phyloP scores from a whole-genome alignment of 1,140 invertebrate species.

The Drosophila ananassae region DNA sequence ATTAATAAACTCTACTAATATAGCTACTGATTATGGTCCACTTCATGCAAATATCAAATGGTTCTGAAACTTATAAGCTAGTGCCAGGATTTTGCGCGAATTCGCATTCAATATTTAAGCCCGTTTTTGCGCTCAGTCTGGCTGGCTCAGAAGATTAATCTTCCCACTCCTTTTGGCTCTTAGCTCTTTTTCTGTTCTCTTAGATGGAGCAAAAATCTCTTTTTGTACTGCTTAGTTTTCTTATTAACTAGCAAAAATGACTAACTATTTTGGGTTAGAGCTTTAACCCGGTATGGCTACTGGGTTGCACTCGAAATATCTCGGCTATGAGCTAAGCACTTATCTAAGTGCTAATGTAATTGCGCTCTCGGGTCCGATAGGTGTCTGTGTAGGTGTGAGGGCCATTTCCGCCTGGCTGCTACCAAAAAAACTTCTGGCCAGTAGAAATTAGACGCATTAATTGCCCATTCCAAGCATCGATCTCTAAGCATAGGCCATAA shows the following conservation, averaged over 20 bases:
- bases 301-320: constrained; percentile 43
- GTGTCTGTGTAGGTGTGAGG: constrained; percentile 29
- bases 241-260: constrained; percentile 37
- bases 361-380: not conserved
- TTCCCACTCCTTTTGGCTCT: constrained; percentile 8
- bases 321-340: constrained; percentile 12
- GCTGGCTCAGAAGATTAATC: not conserved
- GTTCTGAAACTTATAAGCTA: constrained; percentile 16
- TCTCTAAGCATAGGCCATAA: constrained; percentile 2
- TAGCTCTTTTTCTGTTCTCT: constrained; percentile 44
- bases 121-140: not conserved
- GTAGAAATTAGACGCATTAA: constrained; percentile 6
- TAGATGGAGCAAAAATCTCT: constrained; percentile 29
- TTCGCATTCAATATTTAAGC: constrained; percentile 6
- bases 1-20: constrained; percentile 12
- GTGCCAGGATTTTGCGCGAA: constrained; percentile 41
- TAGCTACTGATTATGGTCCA: constrained; percentile 36
- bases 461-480: constrained; percentile 21
- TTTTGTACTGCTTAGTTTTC: constrained; percentile 11
- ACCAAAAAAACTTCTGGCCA: constrained; percentile 24
- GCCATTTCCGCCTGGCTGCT: constrained; percentile 50
- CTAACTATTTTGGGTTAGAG: constrained; percentile 32
- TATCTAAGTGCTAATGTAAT: too few relatives aligned
- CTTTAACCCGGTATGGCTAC: constrained; percentile 19
- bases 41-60: constrained; percentile 26